phyloP scores from a whole-genome alignment of 1,140 invertebrate genomes.

The Saccostrea glomerata region DNA sequence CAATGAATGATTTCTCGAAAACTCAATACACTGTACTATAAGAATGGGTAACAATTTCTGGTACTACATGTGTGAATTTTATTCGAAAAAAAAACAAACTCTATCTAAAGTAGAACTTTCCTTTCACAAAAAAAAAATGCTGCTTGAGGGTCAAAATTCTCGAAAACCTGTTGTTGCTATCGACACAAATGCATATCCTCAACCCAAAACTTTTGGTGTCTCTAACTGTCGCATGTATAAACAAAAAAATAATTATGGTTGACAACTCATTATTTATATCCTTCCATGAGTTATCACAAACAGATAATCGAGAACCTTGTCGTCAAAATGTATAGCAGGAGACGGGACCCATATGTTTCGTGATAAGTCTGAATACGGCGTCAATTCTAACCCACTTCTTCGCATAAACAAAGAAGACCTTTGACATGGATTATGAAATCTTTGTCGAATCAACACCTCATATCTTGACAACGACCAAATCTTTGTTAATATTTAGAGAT shows the following conservation, averaged over 20 bases:
- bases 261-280: background rate
- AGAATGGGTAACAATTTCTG: no score
- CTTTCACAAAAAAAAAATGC: no score
- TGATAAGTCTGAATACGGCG: background rate
- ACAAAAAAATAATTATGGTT: constrained; percentile 2
- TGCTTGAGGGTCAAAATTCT: no score
- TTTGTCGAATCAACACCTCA: constrained; percentile 27
- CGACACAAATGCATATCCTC: no score
- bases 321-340: background rate
- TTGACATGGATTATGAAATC: constrained; percentile 33
- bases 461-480: background rate
- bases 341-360: background rate
- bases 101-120: no score
- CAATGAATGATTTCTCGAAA: background rate
- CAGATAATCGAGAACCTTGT: constrained; percentile 6
- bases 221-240: background rate
- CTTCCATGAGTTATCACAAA: background rate
- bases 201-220: background rate
- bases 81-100: no score
- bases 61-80: no score
- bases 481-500: background rate
- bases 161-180: no score
- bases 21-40: no score
- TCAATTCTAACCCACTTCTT: background rate
- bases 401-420: background rate